Evolutionary conservation across 2,797 vertebrate genomes (phyloP).

Genomic region (Scleropages formosus): DNA sequence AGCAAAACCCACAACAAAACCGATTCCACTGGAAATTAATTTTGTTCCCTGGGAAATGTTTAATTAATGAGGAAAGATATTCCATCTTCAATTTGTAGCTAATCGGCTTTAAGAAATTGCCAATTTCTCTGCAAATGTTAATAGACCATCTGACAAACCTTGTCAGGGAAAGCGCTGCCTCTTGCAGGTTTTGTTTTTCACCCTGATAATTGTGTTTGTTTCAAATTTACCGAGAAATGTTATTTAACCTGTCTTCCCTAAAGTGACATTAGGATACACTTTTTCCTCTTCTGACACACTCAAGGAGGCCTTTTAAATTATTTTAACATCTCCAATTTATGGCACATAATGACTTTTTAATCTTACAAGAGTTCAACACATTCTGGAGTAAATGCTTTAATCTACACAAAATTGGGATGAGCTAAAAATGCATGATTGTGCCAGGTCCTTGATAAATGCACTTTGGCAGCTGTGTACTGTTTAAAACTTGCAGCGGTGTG

Average conservation of each 20-base stretch:
- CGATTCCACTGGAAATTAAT: slow-evolving; percentile 50
- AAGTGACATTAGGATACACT: slow-evolving; percentile 69
- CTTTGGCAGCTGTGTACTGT: slow-evolving; percentile 41
- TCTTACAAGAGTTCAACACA: slow-evolving; percentile 59
- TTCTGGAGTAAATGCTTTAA: slow-evolving; percentile 65
- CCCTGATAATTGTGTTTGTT: slow-evolving; percentile 70
- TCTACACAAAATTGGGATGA: slow-evolving; percentile 59
- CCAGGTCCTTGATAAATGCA: slow-evolving; percentile 53
- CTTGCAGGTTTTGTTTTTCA: slow-evolving; percentile 59
- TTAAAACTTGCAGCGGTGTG: slow-evolving; percentile 42
- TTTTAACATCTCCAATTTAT: slow-evolving; percentile 62
- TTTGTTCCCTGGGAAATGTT: slow-evolving; percentile 47
- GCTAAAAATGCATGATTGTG: slow-evolving; percentile 33
- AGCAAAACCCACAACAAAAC: slow-evolving; percentile 39
- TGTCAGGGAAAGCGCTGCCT: slow-evolving; percentile 41
- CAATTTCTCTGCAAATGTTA: slow-evolving; percentile 33
- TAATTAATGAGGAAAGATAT: slow-evolving; percentile 56
- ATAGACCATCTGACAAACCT: slow-evolving; percentile 15
- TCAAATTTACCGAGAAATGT: slow-evolving; percentile 69
- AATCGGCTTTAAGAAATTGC: slow-evolving; percentile 20
- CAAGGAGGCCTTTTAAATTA: slow-evolving; percentile 25
- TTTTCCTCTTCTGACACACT: slow-evolving; percentile 50
- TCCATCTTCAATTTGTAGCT: slow-evolving; percentile 53
- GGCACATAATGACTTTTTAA: slow-evolving; percentile 48
- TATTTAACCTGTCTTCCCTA: slow-evolving; percentile 70